Percentiles rank a stretch among this genome's conserved stretches.
These are phyloP conservation scores for Anas platyrhynchos DNA, from an alignment of 2,113 vertebrate species.

Conservation along the genomic window DNA sequence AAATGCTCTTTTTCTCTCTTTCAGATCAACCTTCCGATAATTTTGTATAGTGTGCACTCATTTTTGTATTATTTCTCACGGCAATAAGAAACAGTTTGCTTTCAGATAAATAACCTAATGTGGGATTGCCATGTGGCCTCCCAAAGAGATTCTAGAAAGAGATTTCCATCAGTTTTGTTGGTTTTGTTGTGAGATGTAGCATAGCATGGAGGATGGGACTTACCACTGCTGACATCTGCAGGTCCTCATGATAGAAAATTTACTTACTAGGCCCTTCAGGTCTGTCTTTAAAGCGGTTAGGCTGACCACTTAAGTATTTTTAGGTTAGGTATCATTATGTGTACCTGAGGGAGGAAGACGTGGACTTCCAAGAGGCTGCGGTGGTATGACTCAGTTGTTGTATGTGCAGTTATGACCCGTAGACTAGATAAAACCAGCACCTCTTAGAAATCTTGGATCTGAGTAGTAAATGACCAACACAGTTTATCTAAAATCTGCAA, in stretches of 20 bases:
- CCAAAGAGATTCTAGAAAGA: not conserved
- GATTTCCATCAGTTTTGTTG: not conserved
- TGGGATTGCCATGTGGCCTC: not conserved
- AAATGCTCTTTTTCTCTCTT: not conserved
- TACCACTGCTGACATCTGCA: not conserved
- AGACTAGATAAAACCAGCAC: not conserved
- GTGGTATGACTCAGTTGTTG: not conserved
- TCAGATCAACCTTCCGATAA: not conserved
- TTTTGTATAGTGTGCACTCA: not conserved
- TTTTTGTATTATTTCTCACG: not conserved
- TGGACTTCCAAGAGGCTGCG: not conserved
- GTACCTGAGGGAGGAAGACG: not conserved
- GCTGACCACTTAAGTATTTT: not conserved
- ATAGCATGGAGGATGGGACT: not conserved
- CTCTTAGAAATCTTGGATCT: not conserved
- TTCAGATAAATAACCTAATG: not conserved
- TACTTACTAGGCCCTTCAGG: not conserved
- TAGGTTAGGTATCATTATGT: not conserved
- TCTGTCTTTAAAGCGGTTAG: not conserved
- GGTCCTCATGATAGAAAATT: not conserved
- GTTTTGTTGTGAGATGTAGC: not conserved
- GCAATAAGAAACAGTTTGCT: not conserved
- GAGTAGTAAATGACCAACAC: not conserved
- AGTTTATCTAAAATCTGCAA: constrained; percentile 20
- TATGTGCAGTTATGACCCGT: not conserved